Evolutionary conservation across 2,797 vertebrate species (phyloP).

Genomic region (Fratercula arctica): DNA sequence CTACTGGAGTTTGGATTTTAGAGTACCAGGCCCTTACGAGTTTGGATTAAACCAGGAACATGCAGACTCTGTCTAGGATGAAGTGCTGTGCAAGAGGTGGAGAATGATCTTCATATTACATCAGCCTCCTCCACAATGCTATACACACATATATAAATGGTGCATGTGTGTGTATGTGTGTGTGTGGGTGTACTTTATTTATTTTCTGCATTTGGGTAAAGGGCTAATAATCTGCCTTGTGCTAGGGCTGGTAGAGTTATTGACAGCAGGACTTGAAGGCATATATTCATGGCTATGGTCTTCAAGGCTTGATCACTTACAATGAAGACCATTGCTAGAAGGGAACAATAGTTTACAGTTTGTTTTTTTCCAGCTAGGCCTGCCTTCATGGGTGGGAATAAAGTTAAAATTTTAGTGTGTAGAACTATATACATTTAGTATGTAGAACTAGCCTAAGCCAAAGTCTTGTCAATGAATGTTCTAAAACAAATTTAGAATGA

Average conservation of each 20-base stretch:
- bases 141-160: background rate
- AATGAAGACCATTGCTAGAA: background rate
- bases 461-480: background rate
- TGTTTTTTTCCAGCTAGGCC: background rate
- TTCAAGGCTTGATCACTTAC: background rate
- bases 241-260: background rate
- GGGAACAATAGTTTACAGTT: background rate
- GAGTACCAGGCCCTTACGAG: background rate
- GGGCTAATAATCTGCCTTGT: background rate
- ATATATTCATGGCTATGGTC: background rate
- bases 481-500: background rate
- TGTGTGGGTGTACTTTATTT: background rate
- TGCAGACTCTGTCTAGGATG: background rate
- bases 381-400: background rate
- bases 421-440: background rate
- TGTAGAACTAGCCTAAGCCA: background rate
- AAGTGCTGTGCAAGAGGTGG: background rate
- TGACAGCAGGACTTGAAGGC: background rate
- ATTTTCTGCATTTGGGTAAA: background rate
- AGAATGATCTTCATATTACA: background rate
- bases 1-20: background rate
- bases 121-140: background rate
- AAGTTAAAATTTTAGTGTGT: background rate
- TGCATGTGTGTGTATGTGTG: background rate
- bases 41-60: background rate